Percentiles rank a stretch among this genome's conserved stretches.
phyloP scores from a whole-genome alignment of 92 coral and sea anemone species.

The Palythoa grandis region DNA sequence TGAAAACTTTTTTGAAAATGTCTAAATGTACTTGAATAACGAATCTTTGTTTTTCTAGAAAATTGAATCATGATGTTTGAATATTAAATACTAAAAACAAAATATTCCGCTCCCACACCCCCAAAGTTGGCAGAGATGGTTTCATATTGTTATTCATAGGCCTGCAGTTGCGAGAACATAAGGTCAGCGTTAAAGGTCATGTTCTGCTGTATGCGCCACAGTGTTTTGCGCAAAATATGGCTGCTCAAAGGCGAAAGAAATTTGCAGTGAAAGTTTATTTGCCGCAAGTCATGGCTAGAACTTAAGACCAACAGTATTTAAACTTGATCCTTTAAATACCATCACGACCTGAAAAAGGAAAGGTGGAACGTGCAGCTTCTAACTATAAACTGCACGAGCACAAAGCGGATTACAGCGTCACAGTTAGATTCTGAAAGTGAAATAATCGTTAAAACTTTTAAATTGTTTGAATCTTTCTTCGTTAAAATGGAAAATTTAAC shows the following conservation, averaged over 20 bases:
- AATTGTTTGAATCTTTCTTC: background rate
- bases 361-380: background rate
- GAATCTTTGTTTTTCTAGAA: no score
- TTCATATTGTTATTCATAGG: background rate
- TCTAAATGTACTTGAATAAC: no score
- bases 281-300: background rate
- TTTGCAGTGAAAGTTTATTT: background rate
- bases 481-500: constrained; percentile 61
- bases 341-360: background rate
- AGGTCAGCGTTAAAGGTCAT: background rate
- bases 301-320: background rate
- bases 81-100: no score
- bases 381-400: background rate
- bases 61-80: background rate
- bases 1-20: no score
- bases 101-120: no score
- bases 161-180: background rate
- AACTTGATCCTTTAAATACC: background rate
- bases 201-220: background rate
- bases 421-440: background rate
- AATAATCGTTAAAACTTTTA: background rate
- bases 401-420: background rate
- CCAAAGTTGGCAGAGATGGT: no score
- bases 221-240: background rate
- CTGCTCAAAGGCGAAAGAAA: background rate